Base-by-base conservation (phyloP, 1,140 invertebrate genomes). In the Drosophila willistoni region DNA sequence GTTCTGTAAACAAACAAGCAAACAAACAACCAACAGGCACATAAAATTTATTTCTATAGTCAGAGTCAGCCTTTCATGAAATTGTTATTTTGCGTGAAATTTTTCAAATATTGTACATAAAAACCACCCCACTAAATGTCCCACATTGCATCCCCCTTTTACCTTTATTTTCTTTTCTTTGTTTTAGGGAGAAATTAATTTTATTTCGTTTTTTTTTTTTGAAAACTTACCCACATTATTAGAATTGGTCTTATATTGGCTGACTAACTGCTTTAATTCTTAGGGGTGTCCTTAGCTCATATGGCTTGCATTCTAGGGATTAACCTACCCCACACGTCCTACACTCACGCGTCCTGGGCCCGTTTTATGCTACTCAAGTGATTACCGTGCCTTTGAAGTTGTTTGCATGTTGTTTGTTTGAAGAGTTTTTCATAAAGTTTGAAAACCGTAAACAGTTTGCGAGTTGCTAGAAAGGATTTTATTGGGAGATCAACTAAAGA, bases 41-140 rank as follows among this genome's bases (percentile, higher is more conserved):
- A 87, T 89, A 77, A 87, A 89, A 87, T 87, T 87, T 83, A 87
- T 87, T 87, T 87, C 83, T 67, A 79, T 83, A 79, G 60, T 75
- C 76, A 25, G 22, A 25, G 44, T 19, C 44, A 22, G 34, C 60
- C 22, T 19, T 19, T 12, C 68, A 79, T 66, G 54, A 87, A 87
- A 87, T 87, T 67, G 83, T 74, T 87, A 87, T 87, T 89, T 87
- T 79, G 79, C 70, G 68, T 73, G 83, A 71, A 79, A 77, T 87
- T 79, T 86, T 57, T 76, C 79, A 67, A 29, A 71, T 73, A 79
- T 65, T 19, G 68, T 41, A 12, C 51, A 59, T 42, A 41, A 67
- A 79, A 87, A 89, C 77, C 72, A 86, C 79, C 83, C 83, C 69
- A 73, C 67, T 54, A 59, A 34, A 62, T 41, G 41, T 19, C 61